Evolutionary conservation across 2,113 vertebrate genomes (phyloP).

Genomic region (Ariopsis seemanni): DNA sequence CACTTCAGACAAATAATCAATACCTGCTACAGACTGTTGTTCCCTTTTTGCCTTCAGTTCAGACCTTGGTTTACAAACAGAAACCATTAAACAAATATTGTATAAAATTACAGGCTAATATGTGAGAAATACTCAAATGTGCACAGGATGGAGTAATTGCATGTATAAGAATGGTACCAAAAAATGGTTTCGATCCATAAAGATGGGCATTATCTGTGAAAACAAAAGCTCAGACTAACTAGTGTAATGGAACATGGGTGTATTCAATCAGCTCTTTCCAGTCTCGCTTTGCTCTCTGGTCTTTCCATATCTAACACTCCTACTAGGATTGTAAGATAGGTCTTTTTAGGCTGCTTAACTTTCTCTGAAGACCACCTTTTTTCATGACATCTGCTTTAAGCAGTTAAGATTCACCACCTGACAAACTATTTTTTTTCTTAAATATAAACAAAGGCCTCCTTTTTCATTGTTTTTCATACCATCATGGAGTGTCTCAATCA

Average conservation of each 20-base stretch:
- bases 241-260: slow-evolving; percentile 47
- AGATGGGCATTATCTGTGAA: slow-evolving; percentile 28
- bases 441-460: background rate
- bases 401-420: background rate
- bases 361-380: background rate
- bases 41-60: background rate
- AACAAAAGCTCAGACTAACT: slow-evolving; percentile 26
- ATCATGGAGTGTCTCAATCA: background rate
- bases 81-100: background rate
- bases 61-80: background rate
- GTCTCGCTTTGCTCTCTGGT: slow-evolving; percentile 14
- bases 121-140: background rate
- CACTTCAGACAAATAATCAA: background rate
- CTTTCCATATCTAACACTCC: background rate
- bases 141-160: background rate
- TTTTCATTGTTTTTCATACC: background rate
- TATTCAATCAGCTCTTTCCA: slow-evolving; percentile 35
- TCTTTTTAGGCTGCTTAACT: slow-evolving; percentile 2
- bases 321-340: background rate
- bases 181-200: slow-evolving; percentile 26
- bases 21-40: background rate
- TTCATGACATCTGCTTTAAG: background rate
- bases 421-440: background rate
- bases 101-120: background rate
- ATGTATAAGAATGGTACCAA: slow-evolving; percentile 7